A percentile compares a stretch with the other conserved stretches of the same genome.
Evolutionary conservation across 1,140 invertebrate genomes (phyloP).

Genomic region (Papilio aristodemus): DNA sequence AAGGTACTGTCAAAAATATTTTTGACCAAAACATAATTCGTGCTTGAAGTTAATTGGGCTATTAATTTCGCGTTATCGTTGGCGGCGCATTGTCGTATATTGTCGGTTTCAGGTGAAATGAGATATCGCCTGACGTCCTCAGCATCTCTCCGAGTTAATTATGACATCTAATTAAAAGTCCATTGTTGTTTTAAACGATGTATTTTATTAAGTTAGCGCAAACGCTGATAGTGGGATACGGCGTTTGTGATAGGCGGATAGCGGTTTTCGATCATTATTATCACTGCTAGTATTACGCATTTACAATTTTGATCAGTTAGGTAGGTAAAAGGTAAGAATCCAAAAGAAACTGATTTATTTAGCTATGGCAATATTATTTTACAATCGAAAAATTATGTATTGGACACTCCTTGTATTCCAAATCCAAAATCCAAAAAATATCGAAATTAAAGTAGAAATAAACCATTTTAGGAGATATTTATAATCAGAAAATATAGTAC

Average conservation of each 20-base stretch:
- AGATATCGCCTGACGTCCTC: conserved; percentile 24
- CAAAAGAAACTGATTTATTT: no score
- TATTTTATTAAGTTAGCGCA: conserved; percentile 33
- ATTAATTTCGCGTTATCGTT: conserved; percentile 18
- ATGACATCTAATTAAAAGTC: conserved; percentile 33
- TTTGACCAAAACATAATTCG: conserved; percentile 1
- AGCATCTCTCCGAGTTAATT: conserved; percentile 28
- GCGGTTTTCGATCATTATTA: conserved; percentile 4
- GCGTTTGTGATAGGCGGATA: neutral
- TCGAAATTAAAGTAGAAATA: no score
- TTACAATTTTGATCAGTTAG: neutral
- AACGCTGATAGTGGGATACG: neutral
- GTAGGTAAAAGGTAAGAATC: no score
- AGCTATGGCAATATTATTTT: no score
- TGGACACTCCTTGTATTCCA: no score
- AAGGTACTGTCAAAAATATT: neutral
- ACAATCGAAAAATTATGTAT: no score
- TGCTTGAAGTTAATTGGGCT: conserved; percentile 24
- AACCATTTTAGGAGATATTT: no score
- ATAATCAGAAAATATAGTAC: no score
- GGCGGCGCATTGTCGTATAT: neutral
- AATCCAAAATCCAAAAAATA: no score
- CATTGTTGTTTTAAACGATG: conserved; percentile 32
- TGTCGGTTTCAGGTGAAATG: conserved; percentile 29
- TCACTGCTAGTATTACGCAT: neutral